Base-by-base conservation (phyloP, 2,888 invertebrate species). In the Dryomyza anilis region DNA sequence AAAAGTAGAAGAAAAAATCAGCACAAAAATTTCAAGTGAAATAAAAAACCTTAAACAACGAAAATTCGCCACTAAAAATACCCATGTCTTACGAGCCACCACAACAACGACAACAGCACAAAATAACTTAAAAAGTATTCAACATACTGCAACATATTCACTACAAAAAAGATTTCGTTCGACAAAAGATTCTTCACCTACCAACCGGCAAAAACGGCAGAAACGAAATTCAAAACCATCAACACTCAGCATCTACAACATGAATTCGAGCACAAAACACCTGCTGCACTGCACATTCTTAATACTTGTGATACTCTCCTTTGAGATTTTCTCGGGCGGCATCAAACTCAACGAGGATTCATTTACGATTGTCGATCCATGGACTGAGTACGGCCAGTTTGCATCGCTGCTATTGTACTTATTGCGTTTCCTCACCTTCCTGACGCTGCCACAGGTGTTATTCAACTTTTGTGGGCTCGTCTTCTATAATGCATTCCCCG, bases 401-500 rank as follows among this genome's bases (percentile, higher is more conserved):
- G 89, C 90, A 74, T 88, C 94, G 65, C 80, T 90, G 68, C 84
- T 89, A 69, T 86, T 96, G 69, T 96, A 96, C 81, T 79, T 91
- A 65, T 81, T 96, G 72, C 87, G 95, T 73, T 87, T 91, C 67
- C 85, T 95, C 57, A 93, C 94, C 61, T 88, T 96, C 77, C 86
- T 96, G 62, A 93, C 95, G 63, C 85, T 96, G 79, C 96, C 96
- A 23, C 94, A 95, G 86, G 93, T 94, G 70, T 76, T 96, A 58
- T 94, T 94, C 82, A 83, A 83, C 72, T 94, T 95, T 83, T 86
- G 91, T 71, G 96, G 96, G 52, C 84, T 97, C 69, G 88, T 92
- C 64, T 86, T 94, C 71, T 97, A 95, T 83, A 97, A 97, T 85
- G 94, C 96, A 70, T 98, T 98, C 82, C 95, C 96, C 60, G 95